phyloP scores from a whole-genome alignment of 2,113 vertebrate species.

The Pteruthius melanotis region DNA sequence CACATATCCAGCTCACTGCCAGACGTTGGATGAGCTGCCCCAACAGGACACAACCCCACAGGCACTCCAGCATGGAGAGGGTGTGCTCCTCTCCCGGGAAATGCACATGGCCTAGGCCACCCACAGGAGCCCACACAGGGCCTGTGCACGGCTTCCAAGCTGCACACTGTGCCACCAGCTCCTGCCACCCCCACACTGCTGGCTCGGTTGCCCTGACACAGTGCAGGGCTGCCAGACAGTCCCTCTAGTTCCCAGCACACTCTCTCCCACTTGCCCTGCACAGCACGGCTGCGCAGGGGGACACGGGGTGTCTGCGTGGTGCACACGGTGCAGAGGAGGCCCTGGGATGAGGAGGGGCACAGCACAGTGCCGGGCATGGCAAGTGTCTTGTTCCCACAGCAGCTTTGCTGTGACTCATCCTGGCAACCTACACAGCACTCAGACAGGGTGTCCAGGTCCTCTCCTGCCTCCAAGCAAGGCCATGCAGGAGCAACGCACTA shows the following conservation, averaged over 20 bases:
- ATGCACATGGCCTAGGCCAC: background rate
- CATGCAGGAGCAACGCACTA: background rate
- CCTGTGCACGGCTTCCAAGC: fast-evolving
- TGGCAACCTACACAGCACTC: background rate
- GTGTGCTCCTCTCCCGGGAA: background rate
- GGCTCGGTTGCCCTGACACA: background rate
- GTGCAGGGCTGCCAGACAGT: background rate
- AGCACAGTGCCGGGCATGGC: fast-evolving
- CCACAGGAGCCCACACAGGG: background rate
- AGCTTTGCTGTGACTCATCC: slow-evolving; percentile 14
- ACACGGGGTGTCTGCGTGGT: fast-evolving
- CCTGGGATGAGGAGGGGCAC: background rate
- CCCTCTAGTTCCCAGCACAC: background rate
- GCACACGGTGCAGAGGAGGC: background rate
- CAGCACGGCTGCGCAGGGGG: fast-evolving
- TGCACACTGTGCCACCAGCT: background rate
- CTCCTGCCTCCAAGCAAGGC: background rate
- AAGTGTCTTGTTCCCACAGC: background rate
- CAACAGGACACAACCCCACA: fast-evolving
- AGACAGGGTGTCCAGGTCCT: background rate
- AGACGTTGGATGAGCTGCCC: background rate
- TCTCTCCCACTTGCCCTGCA: background rate
- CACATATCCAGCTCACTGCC: background rate
- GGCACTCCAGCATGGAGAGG: background rate
- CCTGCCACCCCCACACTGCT: background rate